Evolutionary conservation across 1,140 invertebrate genomes (phyloP).

Genomic region (Hycleus cichorii): DNA sequence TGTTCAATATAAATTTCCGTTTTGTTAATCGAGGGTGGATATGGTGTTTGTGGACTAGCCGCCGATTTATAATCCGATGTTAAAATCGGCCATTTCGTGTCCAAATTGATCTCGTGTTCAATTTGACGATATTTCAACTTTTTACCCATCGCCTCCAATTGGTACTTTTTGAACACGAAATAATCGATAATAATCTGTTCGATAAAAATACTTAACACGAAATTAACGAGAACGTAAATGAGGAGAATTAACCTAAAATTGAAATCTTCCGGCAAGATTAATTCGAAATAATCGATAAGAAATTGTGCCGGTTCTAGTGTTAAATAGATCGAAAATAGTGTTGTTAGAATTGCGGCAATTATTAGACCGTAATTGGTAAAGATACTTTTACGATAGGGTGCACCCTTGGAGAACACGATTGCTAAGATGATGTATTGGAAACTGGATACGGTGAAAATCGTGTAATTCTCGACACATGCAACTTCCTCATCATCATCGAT

Average conservation of each 20-base stretch:
- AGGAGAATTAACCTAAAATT: constrained; percentile 57
- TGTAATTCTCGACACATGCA: constrained; percentile 71
- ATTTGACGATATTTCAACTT: constrained; percentile 53
- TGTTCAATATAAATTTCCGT: constrained; percentile 42
- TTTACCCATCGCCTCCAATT: constrained; percentile 49
- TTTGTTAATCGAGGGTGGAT: constrained; percentile 31
- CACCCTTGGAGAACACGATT: constrained; percentile 83
- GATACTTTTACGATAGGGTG: constrained; percentile 78
- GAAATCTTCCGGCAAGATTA: constrained; percentile 57
- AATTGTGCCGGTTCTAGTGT: constrained; percentile 59
- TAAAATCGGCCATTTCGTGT: constrained; percentile 54
- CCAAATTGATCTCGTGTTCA: constrained; percentile 49
- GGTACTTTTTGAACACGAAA: constrained; percentile 49
- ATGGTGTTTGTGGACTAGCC: constrained; percentile 32
- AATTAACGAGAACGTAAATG: constrained; percentile 52
- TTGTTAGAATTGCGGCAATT: constrained; percentile 56
- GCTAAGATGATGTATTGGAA: constrained; percentile 93
- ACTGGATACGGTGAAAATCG: constrained; percentile 78
- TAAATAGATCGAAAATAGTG: constrained; percentile 59
- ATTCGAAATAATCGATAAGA: constrained; percentile 53
- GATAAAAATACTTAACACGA: constrained; percentile 52
- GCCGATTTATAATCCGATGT: constrained; percentile 38
- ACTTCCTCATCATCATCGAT: constrained; percentile 44
- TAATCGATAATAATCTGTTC: constrained; percentile 58
- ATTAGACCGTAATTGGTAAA: constrained; percentile 70